Conservation (phyloP, 1,140 invertebrate genomes). For the Hetaerina americana region DNA sequence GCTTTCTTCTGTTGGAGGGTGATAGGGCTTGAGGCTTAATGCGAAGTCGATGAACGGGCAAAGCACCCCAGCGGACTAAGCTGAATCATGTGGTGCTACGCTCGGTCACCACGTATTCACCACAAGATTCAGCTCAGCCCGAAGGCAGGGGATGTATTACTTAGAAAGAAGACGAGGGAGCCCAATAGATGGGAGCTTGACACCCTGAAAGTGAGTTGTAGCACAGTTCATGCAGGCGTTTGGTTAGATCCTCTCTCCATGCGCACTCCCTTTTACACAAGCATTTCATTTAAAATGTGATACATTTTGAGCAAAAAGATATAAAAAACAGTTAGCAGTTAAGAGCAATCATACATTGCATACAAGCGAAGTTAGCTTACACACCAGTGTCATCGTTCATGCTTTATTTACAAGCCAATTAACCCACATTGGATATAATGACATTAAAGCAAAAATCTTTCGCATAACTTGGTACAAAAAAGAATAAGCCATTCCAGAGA, state of each 20-base stretch:
- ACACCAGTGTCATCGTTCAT: no score
- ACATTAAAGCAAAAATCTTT: no score
- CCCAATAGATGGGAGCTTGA: background rate
- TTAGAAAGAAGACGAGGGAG: background rate
- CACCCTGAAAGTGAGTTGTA: background rate
- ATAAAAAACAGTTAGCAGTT: background rate
- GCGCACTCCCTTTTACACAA: background rate
- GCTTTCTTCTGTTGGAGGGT: background rate
- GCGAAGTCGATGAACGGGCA: conserved; percentile 18
- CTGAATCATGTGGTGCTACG: conserved; percentile 59
- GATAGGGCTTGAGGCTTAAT: conserved; percentile 8
- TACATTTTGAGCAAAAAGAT: background rate
- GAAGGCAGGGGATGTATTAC: background rate
- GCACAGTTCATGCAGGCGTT: background rate
- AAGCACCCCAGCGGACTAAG: conserved; percentile 28
- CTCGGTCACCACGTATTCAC: conserved; percentile 31
- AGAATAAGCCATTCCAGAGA: no score
- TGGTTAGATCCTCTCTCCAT: background rate
- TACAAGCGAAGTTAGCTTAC: background rate
- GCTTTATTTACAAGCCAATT: background rate
- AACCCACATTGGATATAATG: no score
- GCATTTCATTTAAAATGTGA: background rate
- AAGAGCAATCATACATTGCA: background rate
- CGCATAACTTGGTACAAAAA: no score
- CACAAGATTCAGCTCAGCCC: conserved; percentile 36